Conservation (phyloP, 1,140 invertebrate species). For the Procambarus virginalis region DNA sequence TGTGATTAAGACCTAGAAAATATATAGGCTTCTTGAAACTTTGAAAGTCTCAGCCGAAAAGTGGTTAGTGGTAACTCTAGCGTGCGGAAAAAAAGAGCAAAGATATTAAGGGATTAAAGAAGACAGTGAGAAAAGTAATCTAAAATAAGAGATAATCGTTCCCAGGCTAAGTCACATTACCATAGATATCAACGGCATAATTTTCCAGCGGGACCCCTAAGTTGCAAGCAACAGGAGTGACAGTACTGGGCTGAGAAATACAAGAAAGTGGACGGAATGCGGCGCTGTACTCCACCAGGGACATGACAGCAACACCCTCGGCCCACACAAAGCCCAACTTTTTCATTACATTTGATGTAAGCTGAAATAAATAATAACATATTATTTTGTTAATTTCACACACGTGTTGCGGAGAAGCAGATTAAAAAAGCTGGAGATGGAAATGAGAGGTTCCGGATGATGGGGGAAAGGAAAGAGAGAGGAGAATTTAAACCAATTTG, state of each 20-base stretch:
- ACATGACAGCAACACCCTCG: neutral
- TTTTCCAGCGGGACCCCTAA: neutral
- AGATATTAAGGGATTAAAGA: conserved; percentile 13
- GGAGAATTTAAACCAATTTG: neutral
- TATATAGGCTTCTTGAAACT: neutral
- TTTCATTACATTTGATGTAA: conserved; percentile 1
- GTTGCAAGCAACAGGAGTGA: neutral
- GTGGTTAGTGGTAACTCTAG: neutral
- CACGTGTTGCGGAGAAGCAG: too few species aligned
- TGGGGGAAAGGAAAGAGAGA: neutral
- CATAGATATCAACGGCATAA: neutral
- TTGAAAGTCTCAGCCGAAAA: neutral
- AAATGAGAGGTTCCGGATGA: neutral
- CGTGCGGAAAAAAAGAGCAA: conserved; percentile 1
- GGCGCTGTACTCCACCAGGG: neutral
- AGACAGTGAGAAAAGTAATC: conserved; percentile 33
- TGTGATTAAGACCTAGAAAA: conserved; percentile 34
- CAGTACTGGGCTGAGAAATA: neutral
- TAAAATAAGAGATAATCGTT: neutral
- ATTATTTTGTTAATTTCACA: too few species aligned
- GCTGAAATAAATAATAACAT: neutral
- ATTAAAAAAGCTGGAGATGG: neutral
- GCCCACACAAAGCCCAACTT: neutral
- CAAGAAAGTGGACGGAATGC: neutral
- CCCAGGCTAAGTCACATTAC: neutral